Evolutionary conservation across 2,113 vertebrate species (phyloP).

Genomic region (Actenoides hombroni): DNA sequence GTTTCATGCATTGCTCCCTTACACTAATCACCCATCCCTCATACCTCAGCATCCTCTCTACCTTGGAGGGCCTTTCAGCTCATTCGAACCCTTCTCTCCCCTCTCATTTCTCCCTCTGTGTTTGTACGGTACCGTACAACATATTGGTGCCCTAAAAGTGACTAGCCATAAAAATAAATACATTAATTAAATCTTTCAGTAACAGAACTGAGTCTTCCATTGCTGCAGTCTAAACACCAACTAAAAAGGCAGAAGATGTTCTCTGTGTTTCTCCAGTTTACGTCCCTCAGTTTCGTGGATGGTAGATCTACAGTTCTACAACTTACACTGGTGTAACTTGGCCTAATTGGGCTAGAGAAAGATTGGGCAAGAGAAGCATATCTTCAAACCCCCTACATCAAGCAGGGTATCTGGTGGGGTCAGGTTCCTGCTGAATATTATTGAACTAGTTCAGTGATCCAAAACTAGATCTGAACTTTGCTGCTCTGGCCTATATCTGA

Average conservation of each 20-base stretch:
- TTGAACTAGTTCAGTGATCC: constrained; percentile 42
- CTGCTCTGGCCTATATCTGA: constrained; percentile 50
- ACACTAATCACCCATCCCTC: no score
- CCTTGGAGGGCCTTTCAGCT: not conserved
- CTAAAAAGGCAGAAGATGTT: not conserved
- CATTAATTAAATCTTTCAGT: not conserved
- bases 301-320: not conserved
- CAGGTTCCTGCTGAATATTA: constrained; percentile 21
- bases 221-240: not conserved
- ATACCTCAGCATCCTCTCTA: not conserved
- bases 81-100: not conserved
- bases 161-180: not conserved
- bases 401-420: not conserved
- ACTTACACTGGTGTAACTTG: not conserved
- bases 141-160: not conserved
- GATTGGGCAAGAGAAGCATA: not conserved
- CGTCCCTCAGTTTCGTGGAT: not conserved
- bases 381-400: not conserved
- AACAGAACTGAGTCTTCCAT: not conserved
- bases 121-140: not conserved
- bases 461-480: constrained; percentile 60
- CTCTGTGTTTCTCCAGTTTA: not conserved
- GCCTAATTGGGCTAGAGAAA: not conserved
- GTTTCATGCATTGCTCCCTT: not conserved
- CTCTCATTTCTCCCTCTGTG: not conserved